These are phyloP conservation scores for Baccha elongata DNA, from an alignment of 2,888 invertebrate genomes.

Conservation along the genomic window DNA sequence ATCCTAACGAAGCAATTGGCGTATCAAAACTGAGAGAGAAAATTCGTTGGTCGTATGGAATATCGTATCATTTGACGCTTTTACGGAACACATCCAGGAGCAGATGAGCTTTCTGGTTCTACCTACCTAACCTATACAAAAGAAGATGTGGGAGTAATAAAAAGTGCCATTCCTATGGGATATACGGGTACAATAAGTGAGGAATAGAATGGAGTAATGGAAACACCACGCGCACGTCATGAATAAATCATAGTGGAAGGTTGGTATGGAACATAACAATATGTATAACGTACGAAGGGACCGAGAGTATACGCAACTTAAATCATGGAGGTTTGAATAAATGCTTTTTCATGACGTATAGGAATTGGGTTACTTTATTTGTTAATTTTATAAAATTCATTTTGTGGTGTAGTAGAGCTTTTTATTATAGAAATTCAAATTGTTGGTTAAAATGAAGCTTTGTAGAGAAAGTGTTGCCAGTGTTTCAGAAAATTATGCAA, in stretches of 20 bases:
- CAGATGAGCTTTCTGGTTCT: slow-evolving; percentile 49
- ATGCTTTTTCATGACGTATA: slow-evolving; percentile 42
- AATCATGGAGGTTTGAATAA: not conserved
- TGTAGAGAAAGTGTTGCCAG: slow-evolving; percentile 35
- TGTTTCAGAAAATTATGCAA: too few relatives aligned
- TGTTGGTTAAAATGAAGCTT: slow-evolving; percentile 37
- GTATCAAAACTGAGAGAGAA: slow-evolving; percentile 70
- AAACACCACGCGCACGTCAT: slow-evolving; percentile 37
- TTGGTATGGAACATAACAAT: slow-evolving; percentile 10
- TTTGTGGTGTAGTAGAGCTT: slow-evolving; percentile 21
- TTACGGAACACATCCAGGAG: slow-evolving; percentile 18
- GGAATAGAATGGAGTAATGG: not conserved
- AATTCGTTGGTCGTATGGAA: slow-evolving; percentile 47
- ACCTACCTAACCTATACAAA: not conserved
- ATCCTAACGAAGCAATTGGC: slow-evolving; percentile 70
- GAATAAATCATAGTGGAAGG: slow-evolving; percentile 60
- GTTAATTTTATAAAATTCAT: slow-evolving; percentile 19
- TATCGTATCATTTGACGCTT: slow-evolving; percentile 47
- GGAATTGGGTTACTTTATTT: slow-evolving; percentile 56
- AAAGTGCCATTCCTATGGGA: slow-evolving; percentile 11
- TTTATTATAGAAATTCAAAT: slow-evolving; percentile 1
- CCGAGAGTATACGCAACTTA: not conserved
- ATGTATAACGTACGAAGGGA: too few relatives aligned
- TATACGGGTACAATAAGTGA: not conserved
- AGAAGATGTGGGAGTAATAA: slow-evolving; percentile 23